Evolutionary conservation across 2,888 invertebrate species (phyloP).

Genomic region (Meghimatium bilineatum): DNA sequence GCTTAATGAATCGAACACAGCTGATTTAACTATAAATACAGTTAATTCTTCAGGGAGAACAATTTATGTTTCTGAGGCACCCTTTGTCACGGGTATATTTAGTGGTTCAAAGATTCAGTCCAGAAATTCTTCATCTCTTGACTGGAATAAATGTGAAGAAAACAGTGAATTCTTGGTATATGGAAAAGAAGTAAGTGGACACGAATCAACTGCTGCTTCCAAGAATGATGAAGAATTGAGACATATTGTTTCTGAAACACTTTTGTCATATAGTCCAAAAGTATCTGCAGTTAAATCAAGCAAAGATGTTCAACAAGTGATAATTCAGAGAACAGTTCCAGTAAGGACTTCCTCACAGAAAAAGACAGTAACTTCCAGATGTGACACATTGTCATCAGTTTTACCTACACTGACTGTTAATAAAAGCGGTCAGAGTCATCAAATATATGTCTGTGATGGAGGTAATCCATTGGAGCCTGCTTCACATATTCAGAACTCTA

Average conservation of each 20-base stretch:
- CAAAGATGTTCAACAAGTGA: conserved; percentile 21
- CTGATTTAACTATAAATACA: background rate
- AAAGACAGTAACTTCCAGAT: background rate
- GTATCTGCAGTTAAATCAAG: conserved; percentile 5
- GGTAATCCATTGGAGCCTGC: background rate
- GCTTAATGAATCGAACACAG: background rate
- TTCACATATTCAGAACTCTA: background rate
- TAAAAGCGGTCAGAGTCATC: background rate
- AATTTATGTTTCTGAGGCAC: conserved; percentile 11
- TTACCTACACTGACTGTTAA: background rate
- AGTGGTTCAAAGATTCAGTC: conserved; percentile 42
- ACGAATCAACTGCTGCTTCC: background rate
- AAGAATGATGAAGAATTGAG: background rate
- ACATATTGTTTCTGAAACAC: conserved; percentile 10
- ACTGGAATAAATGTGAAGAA: background rate
- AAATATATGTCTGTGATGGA: conserved; percentile 9
- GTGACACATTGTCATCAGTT: conserved; percentile 4
- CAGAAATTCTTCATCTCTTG: background rate
- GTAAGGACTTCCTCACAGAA: background rate
- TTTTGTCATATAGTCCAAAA: background rate
- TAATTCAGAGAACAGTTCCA: conserved; percentile 23
- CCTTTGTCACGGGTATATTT: conserved; percentile 38
- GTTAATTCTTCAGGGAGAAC: background rate
- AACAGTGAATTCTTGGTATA: background rate
- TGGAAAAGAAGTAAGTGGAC: background rate